These are phyloP conservation scores for Halcyon chelicuti DNA, from an alignment of 2,797 vertebrate species.

Conservation along the genomic window DNA sequence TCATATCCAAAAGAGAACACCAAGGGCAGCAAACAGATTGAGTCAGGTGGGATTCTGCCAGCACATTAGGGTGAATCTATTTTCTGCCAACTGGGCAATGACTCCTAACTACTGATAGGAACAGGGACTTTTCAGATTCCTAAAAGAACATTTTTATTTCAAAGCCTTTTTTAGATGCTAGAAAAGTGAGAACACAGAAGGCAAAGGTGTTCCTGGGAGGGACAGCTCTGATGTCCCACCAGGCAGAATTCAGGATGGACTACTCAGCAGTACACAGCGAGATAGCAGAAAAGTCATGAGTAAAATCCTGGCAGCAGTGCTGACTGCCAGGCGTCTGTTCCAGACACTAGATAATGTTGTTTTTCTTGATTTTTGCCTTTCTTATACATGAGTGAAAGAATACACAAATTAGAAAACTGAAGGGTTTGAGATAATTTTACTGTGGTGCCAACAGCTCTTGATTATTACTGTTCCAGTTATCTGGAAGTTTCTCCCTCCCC, in stretches of 20 bases:
- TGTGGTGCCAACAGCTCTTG: neutral
- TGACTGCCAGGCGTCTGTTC: neutral
- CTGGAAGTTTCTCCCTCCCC: neutral
- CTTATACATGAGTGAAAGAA: neutral
- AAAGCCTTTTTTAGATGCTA: neutral
- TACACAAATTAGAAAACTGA: neutral
- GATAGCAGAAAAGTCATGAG: neutral
- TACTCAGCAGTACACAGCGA: neutral
- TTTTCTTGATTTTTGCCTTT: neutral
- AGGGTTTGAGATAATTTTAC: neutral
- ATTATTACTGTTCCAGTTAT: neutral
- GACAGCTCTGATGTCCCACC: neutral
- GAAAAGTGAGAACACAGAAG: neutral
- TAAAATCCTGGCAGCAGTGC: neutral
- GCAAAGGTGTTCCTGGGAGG: neutral
- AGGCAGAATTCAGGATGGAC: neutral
- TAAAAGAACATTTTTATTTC: neutral
- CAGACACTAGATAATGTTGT: neutral
- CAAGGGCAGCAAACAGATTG: neutral
- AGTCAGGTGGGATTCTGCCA: neutral
- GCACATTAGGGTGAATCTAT: neutral
- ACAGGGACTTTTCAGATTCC: neutral
- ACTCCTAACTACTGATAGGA: neutral
- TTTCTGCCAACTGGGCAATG: neutral
- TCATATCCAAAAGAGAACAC: neutral